Conservation (phyloP, 1,140 invertebrate species). For the Scaptomyza montana region DNA sequence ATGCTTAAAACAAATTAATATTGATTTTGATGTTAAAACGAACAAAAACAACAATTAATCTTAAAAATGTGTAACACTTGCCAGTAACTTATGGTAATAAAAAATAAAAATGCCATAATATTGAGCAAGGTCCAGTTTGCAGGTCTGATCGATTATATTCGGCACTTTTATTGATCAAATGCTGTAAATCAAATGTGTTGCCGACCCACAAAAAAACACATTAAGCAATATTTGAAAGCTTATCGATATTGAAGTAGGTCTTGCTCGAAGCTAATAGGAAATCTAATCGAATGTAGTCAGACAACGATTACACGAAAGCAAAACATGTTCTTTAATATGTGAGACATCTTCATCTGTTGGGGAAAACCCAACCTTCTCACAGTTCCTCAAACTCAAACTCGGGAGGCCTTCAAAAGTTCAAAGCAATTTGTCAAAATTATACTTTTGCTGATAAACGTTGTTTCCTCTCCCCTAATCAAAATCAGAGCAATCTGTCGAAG, state of each 20-base stretch:
- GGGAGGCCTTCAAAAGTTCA: conserved; percentile 34
- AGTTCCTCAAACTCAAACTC: background rate
- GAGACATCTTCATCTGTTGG: conserved; percentile 1
- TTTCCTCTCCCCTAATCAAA: background rate
- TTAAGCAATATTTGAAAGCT: conserved; percentile 47
- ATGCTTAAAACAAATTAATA: background rate
- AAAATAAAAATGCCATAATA: conserved; percentile 40
- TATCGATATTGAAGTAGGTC: conserved; percentile 15
- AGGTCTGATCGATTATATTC: conserved; percentile 62
- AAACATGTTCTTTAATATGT: background rate
- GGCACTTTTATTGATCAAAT: conserved; percentile 63
- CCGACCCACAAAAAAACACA: conserved; percentile 55
- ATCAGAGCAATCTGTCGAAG: conserved; percentile 22
- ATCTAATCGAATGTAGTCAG: conserved; percentile 27
- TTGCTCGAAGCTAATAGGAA: background rate
- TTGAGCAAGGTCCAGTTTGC: conserved; percentile 76
- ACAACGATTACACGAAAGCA: conserved; percentile 21
- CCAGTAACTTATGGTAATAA: background rate
- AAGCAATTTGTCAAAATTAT: conserved; percentile 29
- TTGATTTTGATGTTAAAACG: background rate
- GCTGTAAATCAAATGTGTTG: conserved; percentile 63
- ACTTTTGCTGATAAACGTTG: conserved; percentile 15
- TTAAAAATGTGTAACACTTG: background rate
- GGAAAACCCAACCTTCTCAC: conserved; percentile 6
- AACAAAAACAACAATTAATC: conserved; percentile 1